Percentiles rank a stretch among this genome's conserved stretches.
Evolutionary conservation across 2,113 vertebrate species (phyloP).

Genomic region (Pelodiscus sinensis): DNA sequence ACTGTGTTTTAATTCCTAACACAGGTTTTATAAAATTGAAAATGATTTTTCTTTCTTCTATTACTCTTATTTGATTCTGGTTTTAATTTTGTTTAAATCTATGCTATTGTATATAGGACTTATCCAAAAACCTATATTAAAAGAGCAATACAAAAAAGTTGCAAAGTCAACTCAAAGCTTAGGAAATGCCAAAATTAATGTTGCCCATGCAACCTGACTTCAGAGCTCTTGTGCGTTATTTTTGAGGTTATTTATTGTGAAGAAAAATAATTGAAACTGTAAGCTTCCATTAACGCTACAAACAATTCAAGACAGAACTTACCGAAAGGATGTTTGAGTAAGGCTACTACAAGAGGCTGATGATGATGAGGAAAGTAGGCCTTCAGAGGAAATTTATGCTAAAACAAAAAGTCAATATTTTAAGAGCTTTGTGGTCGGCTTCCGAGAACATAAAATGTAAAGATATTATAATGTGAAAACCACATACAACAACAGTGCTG

Average conservation of each 20-base stretch:
- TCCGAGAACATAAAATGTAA: background rate
- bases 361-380: conserved; percentile 85
- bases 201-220: background rate
- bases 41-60: background rate
- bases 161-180: background rate
- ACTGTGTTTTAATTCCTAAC: background rate
- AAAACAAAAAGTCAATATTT: conserved; percentile 59
- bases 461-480: background rate
- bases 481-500: background rate
- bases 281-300: background rate
- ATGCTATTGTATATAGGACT: background rate
- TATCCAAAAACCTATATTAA: background rate
- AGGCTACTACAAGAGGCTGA: conserved; percentile 77
- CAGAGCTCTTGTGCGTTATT: background rate
- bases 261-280: background rate
- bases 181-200: background rate
- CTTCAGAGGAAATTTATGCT: conserved; percentile 86
- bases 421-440: conserved; percentile 12
- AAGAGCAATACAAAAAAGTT: background rate
- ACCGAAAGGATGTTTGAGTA: conserved; percentile 85
- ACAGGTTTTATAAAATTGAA: background rate
- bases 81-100: background rate
- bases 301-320: conserved; percentile 41
- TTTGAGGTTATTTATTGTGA: background rate
- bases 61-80: background rate